Percentiles rank a stretch among this genome's conserved stretches.
phyloP scores from a whole-genome alignment of 1,140 invertebrate species.

The Venturia canescens region DNA sequence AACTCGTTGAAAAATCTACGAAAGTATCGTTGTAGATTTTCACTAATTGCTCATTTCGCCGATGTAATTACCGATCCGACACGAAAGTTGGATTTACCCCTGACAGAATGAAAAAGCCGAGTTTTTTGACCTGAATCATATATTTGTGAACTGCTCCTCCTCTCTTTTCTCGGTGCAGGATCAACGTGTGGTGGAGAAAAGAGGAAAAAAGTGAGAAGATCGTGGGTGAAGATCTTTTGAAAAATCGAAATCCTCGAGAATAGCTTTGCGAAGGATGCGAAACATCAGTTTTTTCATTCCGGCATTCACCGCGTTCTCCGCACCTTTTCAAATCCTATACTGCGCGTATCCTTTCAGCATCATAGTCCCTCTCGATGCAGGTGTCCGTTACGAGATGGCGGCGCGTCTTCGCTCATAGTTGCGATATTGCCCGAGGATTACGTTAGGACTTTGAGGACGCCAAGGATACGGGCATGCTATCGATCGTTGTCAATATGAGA shows the following conservation, averaged over 20 bases:
- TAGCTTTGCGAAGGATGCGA: neutral
- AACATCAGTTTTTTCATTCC: neutral
- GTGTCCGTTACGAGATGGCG: conserved; percentile 66
- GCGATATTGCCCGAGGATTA: conserved; percentile 70
- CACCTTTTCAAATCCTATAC: conserved; percentile 19
- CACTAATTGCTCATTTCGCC: too few relatives aligned
- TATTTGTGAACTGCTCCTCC: neutral
- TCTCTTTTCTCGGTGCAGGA: neutral
- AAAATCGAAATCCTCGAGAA: conserved; percentile 1
- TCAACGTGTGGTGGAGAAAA: neutral
- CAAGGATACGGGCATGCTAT: conserved; percentile 61
- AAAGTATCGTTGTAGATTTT: too few relatives aligned
- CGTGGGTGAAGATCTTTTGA: conserved; percentile 6
- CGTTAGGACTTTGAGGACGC: conserved; percentile 55
- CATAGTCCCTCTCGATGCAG: conserved; percentile 61
- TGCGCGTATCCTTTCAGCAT: conserved; percentile 29
- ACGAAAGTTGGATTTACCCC: too few relatives aligned
- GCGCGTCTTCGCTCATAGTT: conserved; percentile 60
- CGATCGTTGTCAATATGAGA: conserved; percentile 68
- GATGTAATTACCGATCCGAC: too few relatives aligned
- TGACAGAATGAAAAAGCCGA: too few relatives aligned
- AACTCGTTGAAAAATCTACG: neutral
- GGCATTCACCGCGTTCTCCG: conserved; percentile 5
- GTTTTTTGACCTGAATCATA: too few relatives aligned
- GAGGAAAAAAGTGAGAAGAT: neutral